Evolutionary conservation across 1,140 invertebrate species (phyloP), one percentile per base, ranked within the genome.

Genomic region (Neelides sp.): DNA sequence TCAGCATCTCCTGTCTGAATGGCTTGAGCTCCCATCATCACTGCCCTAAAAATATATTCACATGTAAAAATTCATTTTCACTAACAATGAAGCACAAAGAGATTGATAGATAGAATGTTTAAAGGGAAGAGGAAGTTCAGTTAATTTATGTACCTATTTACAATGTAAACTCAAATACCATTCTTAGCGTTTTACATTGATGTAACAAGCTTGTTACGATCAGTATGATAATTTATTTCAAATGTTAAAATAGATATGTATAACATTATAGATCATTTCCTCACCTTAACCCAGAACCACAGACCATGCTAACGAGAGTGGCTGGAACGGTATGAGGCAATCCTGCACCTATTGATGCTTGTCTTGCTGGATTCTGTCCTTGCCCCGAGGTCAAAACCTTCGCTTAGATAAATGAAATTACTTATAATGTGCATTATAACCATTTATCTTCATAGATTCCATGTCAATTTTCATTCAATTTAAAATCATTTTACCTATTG

Each of bases 321-420:
- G 86, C 79, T 40, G 87, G 82, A 24, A 83, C 76, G 45, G 69
- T 62, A 51, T 76, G 66, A 26, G 85, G 83, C 58, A 91, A 65
- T n/a, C 83, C 84, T 43, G 83, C 83, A 59, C 75, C 75, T 2
- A 87, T 66, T 12, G 83, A 70, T 35, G 86, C 83, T 66, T 90
- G 85, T 55, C 87, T 71, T 0, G 82, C 83, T 48, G 87, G 82
- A 70, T 91, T 91, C 70, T 89, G 86, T 22, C 87, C 86, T 68
- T 85, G 77, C 5, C 75, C 80, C 34, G 80, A 75, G 32, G 73
- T 75, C 32, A 85, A 63, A 23, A 76, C 69, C 81, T 84, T 58
- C 26, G 67, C 67, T 45, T 46, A 41, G 20, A 35, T 30, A 50
- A 58, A 13, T 10, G 37, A 35, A 28, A 32, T 22, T 41, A 26